Percentiles rank a stretch among this genome's conserved stretches.
phyloP scores from a whole-genome alignment of 2,888 invertebrate species.

The Ellobium chinense region DNA sequence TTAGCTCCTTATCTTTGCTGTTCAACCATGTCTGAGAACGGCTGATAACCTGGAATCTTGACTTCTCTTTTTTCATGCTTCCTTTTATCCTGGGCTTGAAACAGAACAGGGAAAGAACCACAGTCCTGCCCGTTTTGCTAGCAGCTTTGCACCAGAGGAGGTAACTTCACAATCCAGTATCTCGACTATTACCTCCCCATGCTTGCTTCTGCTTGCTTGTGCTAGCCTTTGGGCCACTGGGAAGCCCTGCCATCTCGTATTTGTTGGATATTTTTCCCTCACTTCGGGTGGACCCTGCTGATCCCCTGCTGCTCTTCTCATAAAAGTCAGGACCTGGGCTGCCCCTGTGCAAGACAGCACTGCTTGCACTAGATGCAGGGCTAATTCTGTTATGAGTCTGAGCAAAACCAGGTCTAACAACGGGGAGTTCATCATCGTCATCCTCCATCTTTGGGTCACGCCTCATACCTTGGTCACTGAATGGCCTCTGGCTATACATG shows the following conservation, averaged over 20 bases:
- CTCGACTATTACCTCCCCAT: background rate
- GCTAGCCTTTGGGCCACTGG: background rate
- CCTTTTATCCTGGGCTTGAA: no score
- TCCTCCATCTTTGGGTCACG: background rate
- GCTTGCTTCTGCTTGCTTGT: background rate
- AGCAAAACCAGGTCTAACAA: background rate
- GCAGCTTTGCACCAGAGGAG: no score
- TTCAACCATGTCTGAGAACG: no score
- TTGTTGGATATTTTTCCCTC: background rate
- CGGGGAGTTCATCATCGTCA: background rate
- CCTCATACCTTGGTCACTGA: background rate
- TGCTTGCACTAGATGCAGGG: background rate
- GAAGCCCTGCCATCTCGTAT: background rate
- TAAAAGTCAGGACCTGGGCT: conserved; percentile 18
- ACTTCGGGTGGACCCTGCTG: background rate
- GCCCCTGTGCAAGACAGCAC: background rate
- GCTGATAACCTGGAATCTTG: no score
- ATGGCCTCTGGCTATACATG: background rate
- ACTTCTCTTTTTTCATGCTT: no score
- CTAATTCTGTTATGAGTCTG: background rate
- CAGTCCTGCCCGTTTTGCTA: no score
- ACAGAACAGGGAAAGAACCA: no score
- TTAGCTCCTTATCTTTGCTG: no score
- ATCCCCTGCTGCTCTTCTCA: background rate
- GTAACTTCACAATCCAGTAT: conserved; percentile 6